Base-by-base conservation (phyloP, 92 coral and sea anemone species). In the Parazoanthus atlanticus region DNA sequence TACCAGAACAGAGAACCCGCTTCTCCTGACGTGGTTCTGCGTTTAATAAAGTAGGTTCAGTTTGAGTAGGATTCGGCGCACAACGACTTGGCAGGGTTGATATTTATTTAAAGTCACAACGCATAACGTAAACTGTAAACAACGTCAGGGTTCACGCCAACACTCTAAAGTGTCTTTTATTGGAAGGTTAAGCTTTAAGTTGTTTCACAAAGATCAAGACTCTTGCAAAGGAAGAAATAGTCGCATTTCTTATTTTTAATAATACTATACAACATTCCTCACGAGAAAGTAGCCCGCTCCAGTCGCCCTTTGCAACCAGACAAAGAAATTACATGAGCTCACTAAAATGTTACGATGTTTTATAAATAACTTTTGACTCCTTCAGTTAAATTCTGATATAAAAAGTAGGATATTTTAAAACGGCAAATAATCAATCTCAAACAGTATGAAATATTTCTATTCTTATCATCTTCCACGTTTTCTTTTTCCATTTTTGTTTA, bases 1-100 rank as follows among this genome's bases (percentile, higher is more conserved):
- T 84, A 84, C 87, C 87, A 69, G 66, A 41, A 84, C 25, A 84
- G 87, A 84, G 87, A 84, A 70, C 87, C 87, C 87, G 87, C 87
- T 84, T 84, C 54, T 52, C 43, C 46, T 71, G 47, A 84, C 76
- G 87, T 70, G 87, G 87, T 84, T 84, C 87, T 84, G 78, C 46
- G 69, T 83, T 28, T 8, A 30, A 28, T 25, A 19, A 66, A 21
- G 70, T n/a, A 46, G 25, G 70, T 46, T 11, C 32, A 21, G 40
- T 84, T 3, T 84, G 23, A 69, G 28, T 26, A 13, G 10, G 65
- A 74, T 15, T 23, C 36, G 49, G 49, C 49, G 31, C 78, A 29
- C 67, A 7, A 8, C 31, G 10, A 29, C 33, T 71, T 38, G n/a
- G 12, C 67, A 56, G 6, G 30, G 70, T 58, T 31, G 33, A 40